A percentile compares a stretch with the other conserved stretches of the same genome.
Evolutionary conservation across 1,140 invertebrate species (phyloP).

Genomic region (Coelopa frigida): DNA sequence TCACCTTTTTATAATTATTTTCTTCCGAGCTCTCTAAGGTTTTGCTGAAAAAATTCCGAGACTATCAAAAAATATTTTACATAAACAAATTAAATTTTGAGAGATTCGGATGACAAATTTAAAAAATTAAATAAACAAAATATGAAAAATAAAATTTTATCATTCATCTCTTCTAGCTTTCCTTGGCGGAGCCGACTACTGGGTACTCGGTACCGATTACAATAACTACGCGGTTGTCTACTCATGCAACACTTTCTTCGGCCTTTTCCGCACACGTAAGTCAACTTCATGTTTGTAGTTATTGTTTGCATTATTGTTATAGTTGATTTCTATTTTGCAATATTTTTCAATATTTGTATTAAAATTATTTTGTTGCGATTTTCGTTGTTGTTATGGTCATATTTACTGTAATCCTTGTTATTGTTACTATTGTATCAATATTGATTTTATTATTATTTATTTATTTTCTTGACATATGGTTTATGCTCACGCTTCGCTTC

Average conservation of each 20-base stretch:
- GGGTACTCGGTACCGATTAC: constrained; percentile 76
- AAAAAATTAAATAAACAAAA: not conserved
- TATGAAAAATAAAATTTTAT: not conserved
- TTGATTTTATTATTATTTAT: constrained; percentile 2
- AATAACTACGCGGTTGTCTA: constrained; percentile 66
- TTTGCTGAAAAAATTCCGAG: not conserved
- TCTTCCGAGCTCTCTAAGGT: not conserved
- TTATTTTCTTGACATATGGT: not conserved
- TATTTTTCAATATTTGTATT: too few species aligned
- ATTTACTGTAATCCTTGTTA: too few species aligned
- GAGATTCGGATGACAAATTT: too few species aligned
- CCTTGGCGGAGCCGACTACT: constrained; percentile 54
- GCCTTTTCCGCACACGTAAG: constrained; percentile 29
- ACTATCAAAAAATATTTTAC: not conserved
- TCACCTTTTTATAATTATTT: not conserved
- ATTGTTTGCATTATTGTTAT: not conserved
- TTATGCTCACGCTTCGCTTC: not conserved
- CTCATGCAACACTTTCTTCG: constrained; percentile 59
- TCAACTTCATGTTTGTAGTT: constrained; percentile 5
- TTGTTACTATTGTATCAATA: too few species aligned
- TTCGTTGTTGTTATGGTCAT: too few species aligned
- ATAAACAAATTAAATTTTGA: not conserved
- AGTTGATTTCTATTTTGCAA: too few species aligned
- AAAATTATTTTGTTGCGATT: too few species aligned
- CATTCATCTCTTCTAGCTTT: constrained; percentile 4